Evolutionary conservation across 2,113 vertebrate species (phyloP), one percentile per base, ranked within the genome.

Genomic region (Elephantulus edwardii): DNA sequence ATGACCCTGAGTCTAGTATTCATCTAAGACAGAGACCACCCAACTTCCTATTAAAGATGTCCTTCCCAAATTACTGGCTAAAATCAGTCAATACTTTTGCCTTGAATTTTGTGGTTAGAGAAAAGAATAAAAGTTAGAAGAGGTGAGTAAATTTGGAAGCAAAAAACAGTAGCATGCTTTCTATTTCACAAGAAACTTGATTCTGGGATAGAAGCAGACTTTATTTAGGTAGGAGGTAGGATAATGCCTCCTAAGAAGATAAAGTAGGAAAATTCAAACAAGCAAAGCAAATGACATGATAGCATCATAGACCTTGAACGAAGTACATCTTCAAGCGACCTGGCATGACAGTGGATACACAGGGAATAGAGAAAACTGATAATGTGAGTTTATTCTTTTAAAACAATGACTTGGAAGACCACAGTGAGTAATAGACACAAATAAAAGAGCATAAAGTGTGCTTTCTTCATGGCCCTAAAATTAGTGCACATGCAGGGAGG

Each of bases 21-120:
- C 33, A 96, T 88, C 58, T 85, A 88, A 94, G 50, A 78, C 82
- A 95, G 50, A 92, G 89, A 94, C 64, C 66, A 64, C 0, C 22
- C 48, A 42, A 93, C 80, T 90, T 95, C 85, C 91, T 92, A 54
- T 94, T 93, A 83, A 88, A 89, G 68, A 71, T 86, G 91, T 75
- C 86, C 91, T 75, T 94, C 5, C 4, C 82, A 89, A 92, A 87
- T 85, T 62, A 93, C 88, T 35, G 64, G 54, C 76, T 88, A 91
- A 94, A 88, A 91, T 80, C 62, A 91, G 94, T 5, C 90, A 52
- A 88, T 85, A 74, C 3, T 48, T 88, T 78, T 54, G 93, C 70
- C 92, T 93, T 0, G 0, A 89, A 87, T 91, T 80, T 76, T 81
- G 68, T 75, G 78, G 86, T 84, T 95, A 35, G 20, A 89, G 56